Evolutionary conservation across 2,797 vertebrate species (phyloP).

Genomic region (Acanthopagrus latus): DNA sequence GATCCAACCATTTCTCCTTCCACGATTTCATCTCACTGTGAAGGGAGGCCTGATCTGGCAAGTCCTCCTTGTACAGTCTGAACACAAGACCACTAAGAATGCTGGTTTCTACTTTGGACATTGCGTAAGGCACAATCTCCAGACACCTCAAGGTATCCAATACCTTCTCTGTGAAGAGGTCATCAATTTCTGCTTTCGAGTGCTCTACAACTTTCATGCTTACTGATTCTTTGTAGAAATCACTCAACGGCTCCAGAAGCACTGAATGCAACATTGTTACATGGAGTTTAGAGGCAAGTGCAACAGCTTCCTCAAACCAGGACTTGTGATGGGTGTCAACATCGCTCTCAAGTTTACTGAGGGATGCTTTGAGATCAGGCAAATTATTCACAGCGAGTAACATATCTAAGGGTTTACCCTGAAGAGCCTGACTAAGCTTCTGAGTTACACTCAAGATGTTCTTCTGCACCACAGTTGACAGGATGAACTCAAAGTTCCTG

Average conservation of each 20-base stretch:
- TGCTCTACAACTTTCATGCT: constrained; percentile 81
- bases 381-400: constrained; percentile 79
- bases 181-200: constrained; percentile 78
- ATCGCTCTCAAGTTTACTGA: constrained; percentile 74
- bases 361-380: constrained; percentile 75
- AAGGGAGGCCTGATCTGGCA: constrained; percentile 83
- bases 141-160: constrained; percentile 84
- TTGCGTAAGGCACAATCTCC: constrained; percentile 90
- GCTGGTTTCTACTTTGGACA: constrained; percentile 86
- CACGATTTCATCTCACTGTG: constrained; percentile 83
- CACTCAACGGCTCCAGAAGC: constrained; percentile 81
- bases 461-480: constrained; percentile 83
- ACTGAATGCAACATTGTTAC: constrained; percentile 78
- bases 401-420: constrained; percentile 85
- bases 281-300: constrained; percentile 79
- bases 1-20: constrained; percentile 86
- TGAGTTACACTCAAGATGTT: constrained; percentile 79
- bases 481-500: constrained; percentile 86
- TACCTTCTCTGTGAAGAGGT: constrained; percentile 84
- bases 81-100: constrained; percentile 79
- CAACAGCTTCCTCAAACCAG: constrained; percentile 85
- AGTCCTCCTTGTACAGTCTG: constrained; percentile 83
- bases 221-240: constrained; percentile 83
- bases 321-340: constrained; percentile 81
- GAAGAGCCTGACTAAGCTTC: constrained; percentile 82